Evolutionary conservation across 2,888 invertebrate genomes (phyloP).

Genomic region (Tridacna gigas): DNA sequence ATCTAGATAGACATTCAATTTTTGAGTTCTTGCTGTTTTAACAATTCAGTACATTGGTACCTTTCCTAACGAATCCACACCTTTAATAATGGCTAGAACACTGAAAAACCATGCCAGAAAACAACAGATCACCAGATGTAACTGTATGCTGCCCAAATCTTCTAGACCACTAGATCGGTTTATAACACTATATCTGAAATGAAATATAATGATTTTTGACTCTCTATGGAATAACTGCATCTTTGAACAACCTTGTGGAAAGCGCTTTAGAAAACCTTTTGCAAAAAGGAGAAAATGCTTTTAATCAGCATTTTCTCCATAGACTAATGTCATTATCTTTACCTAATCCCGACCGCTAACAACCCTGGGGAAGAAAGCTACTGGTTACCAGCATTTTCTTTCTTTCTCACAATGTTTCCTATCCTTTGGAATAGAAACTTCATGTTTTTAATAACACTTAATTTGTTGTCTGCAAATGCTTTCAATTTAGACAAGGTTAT

Average conservation of each 20-base stretch:
- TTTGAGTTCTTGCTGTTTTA: no score
- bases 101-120: conserved; percentile 53
- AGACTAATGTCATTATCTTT: background rate
- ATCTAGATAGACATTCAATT: no score
- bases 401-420: no score
- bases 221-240: background rate
- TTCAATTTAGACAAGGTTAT: no score
- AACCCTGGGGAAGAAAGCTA: no score
- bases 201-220: background rate
- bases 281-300: background rate
- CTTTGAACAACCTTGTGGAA: background rate
- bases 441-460: no score
- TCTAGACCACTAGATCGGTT: conserved; percentile 50
- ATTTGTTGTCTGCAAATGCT: no score
- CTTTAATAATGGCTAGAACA: conserved; percentile 56
- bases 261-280: background rate
- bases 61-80: conserved; percentile 56
- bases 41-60: background rate
- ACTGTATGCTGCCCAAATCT: conserved; percentile 48
- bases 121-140: conserved; percentile 47
- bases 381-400: no score
- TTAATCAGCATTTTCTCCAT: background rate
- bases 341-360: no score
- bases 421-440: no score
- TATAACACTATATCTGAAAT: conserved; percentile 48